Percentiles rank a stretch among this genome's conserved stretches.
Evolutionary conservation across 2,113 vertebrate genomes (phyloP).

Genomic region (Verasper variegatus): DNA sequence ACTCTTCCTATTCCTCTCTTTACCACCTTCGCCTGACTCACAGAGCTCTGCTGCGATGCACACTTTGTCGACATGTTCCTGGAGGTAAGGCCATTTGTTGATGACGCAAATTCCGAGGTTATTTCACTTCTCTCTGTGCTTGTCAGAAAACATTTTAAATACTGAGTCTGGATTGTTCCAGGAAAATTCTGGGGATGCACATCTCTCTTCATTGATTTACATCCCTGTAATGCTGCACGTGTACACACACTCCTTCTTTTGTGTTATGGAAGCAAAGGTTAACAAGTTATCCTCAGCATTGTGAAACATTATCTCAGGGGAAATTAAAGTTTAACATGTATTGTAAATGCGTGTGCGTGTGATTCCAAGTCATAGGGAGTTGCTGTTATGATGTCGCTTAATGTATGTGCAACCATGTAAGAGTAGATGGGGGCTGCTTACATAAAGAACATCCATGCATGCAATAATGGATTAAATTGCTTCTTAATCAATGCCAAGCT

Average conservation of each 20-base stretch:
- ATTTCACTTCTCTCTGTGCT: slow-evolving; percentile 24
- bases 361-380: background rate
- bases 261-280: no score
- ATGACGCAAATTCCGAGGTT: background rate
- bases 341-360: slow-evolving; percentile 12
- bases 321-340: background rate
- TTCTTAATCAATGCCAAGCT: slow-evolving; percentile 4
- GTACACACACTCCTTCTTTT: no score
- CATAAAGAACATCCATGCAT: slow-evolving; percentile 11
- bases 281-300: no score
- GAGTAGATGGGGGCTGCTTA: slow-evolving; percentile 18
- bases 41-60: background rate
- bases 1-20: slow-evolving; percentile 12
- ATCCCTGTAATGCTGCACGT: no score
- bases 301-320: no score
- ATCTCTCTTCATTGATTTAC: no score
- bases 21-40: slow-evolving; percentile 12
- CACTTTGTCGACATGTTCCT: background rate
- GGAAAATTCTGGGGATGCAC: no score
- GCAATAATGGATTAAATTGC: slow-evolving; percentile 25
- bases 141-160: background rate
- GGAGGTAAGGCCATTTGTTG: slow-evolving; percentile 45
- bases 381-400: slow-evolving; percentile 13
- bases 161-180: no score
- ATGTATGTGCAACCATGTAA: slow-evolving; percentile 10